These are phyloP conservation scores for Drosophila sordidula DNA, from an alignment of 2,888 invertebrate genomes.

Conservation along the genomic window DNA sequence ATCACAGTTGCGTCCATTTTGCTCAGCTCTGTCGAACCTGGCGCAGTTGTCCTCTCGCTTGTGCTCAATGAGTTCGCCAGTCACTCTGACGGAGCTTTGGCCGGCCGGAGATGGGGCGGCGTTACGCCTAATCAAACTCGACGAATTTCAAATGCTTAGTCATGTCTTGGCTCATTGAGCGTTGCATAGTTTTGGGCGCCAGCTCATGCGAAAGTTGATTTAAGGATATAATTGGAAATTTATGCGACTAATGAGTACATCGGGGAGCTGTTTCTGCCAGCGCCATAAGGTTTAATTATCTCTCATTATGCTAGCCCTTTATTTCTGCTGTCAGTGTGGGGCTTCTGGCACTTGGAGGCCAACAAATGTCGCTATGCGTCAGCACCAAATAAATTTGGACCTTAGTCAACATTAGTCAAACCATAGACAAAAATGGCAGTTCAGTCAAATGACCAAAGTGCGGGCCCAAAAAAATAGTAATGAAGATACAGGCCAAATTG, in stretches of 20 bases:
- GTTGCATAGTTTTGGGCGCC: constrained; percentile 64
- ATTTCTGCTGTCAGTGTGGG: constrained; percentile 7
- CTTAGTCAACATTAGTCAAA: constrained; percentile 70
- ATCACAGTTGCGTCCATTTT: neutral
- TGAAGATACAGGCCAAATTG: neutral
- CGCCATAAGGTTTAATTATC: neutral
- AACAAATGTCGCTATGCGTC: constrained; percentile 57
- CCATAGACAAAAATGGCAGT: constrained; percentile 24
- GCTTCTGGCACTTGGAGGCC: constrained; percentile 25
- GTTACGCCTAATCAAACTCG: constrained; percentile 36
- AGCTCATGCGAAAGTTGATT: neutral
- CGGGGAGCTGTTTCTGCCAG: neutral
- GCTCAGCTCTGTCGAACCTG: neutral
- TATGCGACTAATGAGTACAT: neutral
- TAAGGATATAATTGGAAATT: constrained; percentile 5
- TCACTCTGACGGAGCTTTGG: constrained; percentile 11
- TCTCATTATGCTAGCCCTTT: neutral
- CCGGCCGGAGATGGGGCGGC: constrained; percentile 29
- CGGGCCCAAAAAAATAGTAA: neutral
- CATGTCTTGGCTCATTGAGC: constrained; percentile 39
- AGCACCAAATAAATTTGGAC: constrained; percentile 58
- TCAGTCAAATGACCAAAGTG: constrained; percentile 36
- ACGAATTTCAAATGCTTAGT: constrained; percentile 8
- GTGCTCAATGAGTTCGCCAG: constrained; percentile 14
- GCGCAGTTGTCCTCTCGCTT: constrained; percentile 7